Evolutionary conservation across 2,797 vertebrate genomes (phyloP).

Genomic region (Vireo griseus): DNA sequence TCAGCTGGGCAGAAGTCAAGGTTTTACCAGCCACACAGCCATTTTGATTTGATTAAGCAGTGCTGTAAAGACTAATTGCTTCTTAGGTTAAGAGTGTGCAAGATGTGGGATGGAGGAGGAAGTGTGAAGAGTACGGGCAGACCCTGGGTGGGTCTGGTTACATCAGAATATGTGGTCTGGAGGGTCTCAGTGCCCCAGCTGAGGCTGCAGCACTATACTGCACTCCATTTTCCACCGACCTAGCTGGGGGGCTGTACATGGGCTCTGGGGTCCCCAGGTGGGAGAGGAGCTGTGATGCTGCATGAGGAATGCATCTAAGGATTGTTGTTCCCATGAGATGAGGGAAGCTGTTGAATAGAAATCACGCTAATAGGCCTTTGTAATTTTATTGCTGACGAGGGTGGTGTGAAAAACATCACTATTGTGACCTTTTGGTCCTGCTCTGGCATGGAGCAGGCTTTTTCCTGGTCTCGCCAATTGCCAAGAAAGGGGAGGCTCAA

Average conservation of each 20-base stretch:
- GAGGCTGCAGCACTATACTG: background rate
- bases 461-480: background rate
- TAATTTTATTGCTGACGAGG: background rate
- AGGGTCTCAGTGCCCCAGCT: background rate
- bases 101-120: background rate
- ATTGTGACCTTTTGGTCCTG: background rate
- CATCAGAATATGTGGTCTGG: background rate
- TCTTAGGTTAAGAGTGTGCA: background rate
- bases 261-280: background rate
- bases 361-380: fast-evolving
- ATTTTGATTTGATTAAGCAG: background rate
- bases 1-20: background rate
- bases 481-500: background rate
- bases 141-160: background rate
- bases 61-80: background rate
- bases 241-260: fast-evolving
- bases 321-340: background rate
- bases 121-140: background rate
- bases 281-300: background rate
- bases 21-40: background rate
- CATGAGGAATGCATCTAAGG: fast-evolving
- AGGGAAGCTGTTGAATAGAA: background rate
- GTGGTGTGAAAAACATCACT: background rate
- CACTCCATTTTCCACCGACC: background rate
- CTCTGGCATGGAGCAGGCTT: background rate